These are phyloP conservation scores for Molossus alvarezi DNA, from an alignment of 2,797 vertebrate species.

Conservation along the genomic window DNA sequence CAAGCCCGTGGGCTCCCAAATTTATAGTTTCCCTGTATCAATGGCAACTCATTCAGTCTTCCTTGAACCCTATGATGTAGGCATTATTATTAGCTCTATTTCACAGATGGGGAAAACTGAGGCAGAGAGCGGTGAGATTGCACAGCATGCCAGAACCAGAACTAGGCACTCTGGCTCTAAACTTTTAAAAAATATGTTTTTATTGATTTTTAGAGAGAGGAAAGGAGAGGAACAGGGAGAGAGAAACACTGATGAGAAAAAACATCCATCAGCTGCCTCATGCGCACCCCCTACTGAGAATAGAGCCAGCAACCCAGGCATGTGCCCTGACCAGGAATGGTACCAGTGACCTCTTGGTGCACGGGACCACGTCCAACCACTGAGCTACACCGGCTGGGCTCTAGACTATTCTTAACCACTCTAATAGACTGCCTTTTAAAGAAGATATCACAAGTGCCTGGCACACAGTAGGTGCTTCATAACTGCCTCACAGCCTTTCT, in stretches of 20 bases:
- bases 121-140: not conserved
- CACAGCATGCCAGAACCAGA: not conserved
- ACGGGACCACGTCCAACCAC: too few species aligned
- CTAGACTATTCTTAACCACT: not conserved
- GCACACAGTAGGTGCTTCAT: not conserved
- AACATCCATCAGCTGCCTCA: too few species aligned
- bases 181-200: not conserved
- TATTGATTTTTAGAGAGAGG: too few species aligned
- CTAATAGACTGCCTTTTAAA: not conserved
- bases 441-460: not conserved
- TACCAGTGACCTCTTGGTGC: too few species aligned
- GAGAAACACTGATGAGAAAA: too few species aligned
- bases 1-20: not conserved
- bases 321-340: too few species aligned
- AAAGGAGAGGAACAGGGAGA: too few species aligned
- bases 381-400: too few species aligned
- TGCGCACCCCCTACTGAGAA: too few species aligned
- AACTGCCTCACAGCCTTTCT: not conserved
- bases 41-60: not conserved
- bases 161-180: not conserved
- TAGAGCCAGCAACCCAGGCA: too few species aligned
- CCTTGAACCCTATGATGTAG: not conserved
- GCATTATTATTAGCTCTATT: not conserved
- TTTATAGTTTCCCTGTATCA: not conserved
- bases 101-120: constrained; percentile 23